These are phyloP conservation scores for Notodonta ziczac DNA, from an alignment of 2,888 invertebrate genomes.

Conservation along the genomic window DNA sequence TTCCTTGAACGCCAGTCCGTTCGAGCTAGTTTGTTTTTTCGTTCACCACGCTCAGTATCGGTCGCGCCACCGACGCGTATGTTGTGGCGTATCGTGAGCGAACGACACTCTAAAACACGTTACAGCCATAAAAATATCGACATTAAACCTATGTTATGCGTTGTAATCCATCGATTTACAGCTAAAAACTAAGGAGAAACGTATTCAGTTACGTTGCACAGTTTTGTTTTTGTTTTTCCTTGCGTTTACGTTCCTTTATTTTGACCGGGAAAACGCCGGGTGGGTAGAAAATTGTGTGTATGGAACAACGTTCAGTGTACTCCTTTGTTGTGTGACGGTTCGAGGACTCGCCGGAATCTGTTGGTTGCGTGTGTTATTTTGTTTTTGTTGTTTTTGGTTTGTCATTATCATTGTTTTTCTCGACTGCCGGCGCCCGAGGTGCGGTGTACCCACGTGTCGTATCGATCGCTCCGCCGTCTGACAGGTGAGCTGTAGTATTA, in stretches of 20 bases:
- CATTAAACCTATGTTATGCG: conserved; percentile 47
- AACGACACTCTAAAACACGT: conserved; percentile 46
- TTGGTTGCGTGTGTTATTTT: conserved; percentile 44
- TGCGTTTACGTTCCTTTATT: conserved; percentile 56
- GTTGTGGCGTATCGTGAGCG: conserved; percentile 51
- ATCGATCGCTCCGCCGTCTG: conserved; percentile 58
- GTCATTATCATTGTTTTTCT: conserved; percentile 48
- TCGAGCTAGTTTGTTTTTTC: conserved; percentile 64
- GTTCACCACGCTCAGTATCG: conserved; percentile 63
- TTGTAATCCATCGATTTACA: conserved; percentile 24
- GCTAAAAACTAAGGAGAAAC: conserved; percentile 34
- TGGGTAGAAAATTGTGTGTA: conserved; percentile 49
- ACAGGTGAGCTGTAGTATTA: conserved; percentile 51
- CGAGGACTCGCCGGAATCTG: conserved; percentile 41
- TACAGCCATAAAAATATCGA: conserved; percentile 43
- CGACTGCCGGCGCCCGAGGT: conserved; percentile 45
- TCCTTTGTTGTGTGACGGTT: conserved; percentile 59
- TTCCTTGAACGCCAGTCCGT: conserved; percentile 44
- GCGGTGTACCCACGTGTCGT: conserved; percentile 62
- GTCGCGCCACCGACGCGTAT: conserved; percentile 64
- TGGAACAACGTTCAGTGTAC: conserved; percentile 53
- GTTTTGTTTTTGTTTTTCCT: conserved; percentile 46
- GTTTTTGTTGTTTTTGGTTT: conserved; percentile 52
- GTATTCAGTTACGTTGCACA: conserved; percentile 31
- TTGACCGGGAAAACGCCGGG: conserved; percentile 77